Conservation (phyloP, 2,888 invertebrate species). For the Chesias legatella region DNA sequence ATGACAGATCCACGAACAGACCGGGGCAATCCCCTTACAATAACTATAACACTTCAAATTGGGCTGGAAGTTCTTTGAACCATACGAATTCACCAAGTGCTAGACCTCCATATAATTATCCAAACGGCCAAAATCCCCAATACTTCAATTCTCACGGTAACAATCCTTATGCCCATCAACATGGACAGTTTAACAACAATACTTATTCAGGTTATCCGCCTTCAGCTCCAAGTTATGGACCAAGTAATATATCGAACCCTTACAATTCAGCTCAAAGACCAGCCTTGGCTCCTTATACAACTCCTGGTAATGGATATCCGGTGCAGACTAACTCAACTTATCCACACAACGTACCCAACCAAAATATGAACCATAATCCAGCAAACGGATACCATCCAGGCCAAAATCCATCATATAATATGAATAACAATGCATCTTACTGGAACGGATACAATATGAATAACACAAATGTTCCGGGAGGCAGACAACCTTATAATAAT, state of each 20-base stretch:
- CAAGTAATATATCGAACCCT: conserved; percentile 6
- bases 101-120: conserved; percentile 17
- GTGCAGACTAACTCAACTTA: conserved; percentile 17
- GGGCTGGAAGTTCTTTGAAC: conserved; percentile 13
- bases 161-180: conserved; percentile 21
- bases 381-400: conserved; percentile 1
- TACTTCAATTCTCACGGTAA: conserved; percentile 16
- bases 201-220: conserved; percentile 15
- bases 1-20: conserved; percentile 12
- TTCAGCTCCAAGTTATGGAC: conserved; percentile 7
- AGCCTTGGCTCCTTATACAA: conserved; percentile 19
- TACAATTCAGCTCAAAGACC: conserved; percentile 25
- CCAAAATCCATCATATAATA: conserved; percentile 6
- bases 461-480: neutral
- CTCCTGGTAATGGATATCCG: conserved; percentile 18
- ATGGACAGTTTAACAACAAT: conserved; percentile 15
- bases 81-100: conserved; percentile 17
- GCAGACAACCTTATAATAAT: conserved; percentile 10
- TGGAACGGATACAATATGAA: neutral
- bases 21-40: conserved; percentile 13
- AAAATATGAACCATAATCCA: conserved; percentile 7
- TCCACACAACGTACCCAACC: conserved; percentile 15
- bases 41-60: conserved; percentile 9
- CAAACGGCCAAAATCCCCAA: conserved; percentile 17
- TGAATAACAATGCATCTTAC: conserved; percentile 1